phyloP scores from a whole-genome alignment of 2,888 invertebrate genomes.

The Acanthosepion esculentum region DNA sequence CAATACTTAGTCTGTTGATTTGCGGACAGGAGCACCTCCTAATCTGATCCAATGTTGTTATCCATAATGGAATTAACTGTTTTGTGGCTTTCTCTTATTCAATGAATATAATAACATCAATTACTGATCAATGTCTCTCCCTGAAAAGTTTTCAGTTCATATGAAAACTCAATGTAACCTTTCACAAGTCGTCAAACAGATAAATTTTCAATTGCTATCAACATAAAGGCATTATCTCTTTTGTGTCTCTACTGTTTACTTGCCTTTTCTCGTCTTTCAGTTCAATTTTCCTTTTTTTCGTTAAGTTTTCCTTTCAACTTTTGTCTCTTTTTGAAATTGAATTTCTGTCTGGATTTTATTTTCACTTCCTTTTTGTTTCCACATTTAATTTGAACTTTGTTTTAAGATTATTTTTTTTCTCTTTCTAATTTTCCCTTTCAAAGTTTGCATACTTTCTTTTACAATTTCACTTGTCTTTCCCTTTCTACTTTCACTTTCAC shows the following conservation, averaged over 20 bases:
- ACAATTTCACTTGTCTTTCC: too few species aligned
- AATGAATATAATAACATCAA: background rate
- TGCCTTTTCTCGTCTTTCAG: too few species aligned
- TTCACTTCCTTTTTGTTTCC: too few species aligned
- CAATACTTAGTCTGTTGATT: background rate
- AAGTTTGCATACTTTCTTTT: too few species aligned
- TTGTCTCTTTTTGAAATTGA: too few species aligned
- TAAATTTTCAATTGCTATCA: background rate
- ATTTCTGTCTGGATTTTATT: too few species aligned
- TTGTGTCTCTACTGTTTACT: background rate
- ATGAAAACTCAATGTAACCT: background rate
- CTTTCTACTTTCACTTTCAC: too few species aligned
- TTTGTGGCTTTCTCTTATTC: background rate
- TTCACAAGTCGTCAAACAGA: background rate
- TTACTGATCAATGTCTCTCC: background rate
- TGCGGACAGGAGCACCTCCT: background rate
- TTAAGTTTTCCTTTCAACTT: too few species aligned
- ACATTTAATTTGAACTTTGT: too few species aligned
- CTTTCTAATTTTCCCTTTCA: too few species aligned
- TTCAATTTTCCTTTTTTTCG: too few species aligned
- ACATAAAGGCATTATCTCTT: background rate
- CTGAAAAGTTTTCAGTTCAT: background rate
- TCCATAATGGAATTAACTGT: background rate
- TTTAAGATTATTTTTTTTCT: too few species aligned
- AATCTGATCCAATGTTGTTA: constrained; percentile 20